These are phyloP conservation scores for Rhyacichthys aspro DNA, from an alignment of 2,797 vertebrate genomes.

Conservation along the genomic window DNA sequence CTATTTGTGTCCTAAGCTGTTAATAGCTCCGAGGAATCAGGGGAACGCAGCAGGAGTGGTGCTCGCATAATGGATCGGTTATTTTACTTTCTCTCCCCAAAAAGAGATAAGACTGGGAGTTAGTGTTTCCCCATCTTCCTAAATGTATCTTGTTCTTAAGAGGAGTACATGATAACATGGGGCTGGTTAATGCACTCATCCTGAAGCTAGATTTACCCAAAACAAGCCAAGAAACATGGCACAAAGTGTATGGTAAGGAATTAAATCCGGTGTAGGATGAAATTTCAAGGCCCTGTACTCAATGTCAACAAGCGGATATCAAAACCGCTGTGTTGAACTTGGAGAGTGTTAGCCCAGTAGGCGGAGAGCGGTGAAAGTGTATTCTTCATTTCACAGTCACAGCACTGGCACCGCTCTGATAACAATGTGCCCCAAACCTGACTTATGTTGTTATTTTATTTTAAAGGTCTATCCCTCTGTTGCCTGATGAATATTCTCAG, in stretches of 20 bases:
- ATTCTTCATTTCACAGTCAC: slow-evolving; percentile 59
- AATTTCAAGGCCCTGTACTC: slow-evolving; percentile 43
- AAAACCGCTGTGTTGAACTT: slow-evolving; percentile 44
- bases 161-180: slow-evolving; percentile 7
- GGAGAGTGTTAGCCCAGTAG: slow-evolving; percentile 48
- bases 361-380: slow-evolving; percentile 37
- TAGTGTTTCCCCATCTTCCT: slow-evolving; percentile 35
- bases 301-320: slow-evolving; percentile 41
- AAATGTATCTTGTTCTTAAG: slow-evolving; percentile 32
- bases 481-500: slow-evolving; percentile 41
- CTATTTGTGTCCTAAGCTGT: slow-evolving; percentile 77
- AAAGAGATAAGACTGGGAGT: slow-evolving; percentile 49
- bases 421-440: slow-evolving; percentile 62
- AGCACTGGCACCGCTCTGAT: slow-evolving; percentile 54
- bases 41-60: slow-evolving; percentile 63
- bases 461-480: slow-evolving; percentile 45
- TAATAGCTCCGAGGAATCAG: slow-evolving; percentile 74
- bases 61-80: slow-evolving; percentile 71
- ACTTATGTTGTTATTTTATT: slow-evolving; percentile 53
- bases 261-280: slow-evolving; percentile 31
- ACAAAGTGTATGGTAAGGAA: slow-evolving; percentile 19
- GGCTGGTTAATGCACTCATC: slow-evolving; percentile 15
- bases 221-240: slow-evolving; percentile 26
- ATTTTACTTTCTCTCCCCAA: slow-evolving; percentile 58
- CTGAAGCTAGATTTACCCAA: slow-evolving; percentile 19